phyloP scores from a whole-genome alignment of 1,140 invertebrate species.

The Ips typographus region DNA sequence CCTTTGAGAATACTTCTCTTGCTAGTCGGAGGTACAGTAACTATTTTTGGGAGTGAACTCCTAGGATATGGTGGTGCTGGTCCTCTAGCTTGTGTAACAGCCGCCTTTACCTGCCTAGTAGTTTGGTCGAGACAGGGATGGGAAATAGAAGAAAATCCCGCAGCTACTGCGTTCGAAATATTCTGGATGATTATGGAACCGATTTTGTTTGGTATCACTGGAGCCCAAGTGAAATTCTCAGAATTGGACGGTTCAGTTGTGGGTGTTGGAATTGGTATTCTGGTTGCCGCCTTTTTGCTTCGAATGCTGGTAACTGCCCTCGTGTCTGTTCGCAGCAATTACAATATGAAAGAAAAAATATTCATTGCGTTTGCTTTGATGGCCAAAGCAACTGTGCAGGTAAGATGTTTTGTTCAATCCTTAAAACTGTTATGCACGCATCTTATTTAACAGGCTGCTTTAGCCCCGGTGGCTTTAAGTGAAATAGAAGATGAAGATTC shows the following conservation, averaged over 20 bases:
- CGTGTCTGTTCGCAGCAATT: slow-evolving; percentile 68
- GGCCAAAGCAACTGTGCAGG: slow-evolving; percentile 89
- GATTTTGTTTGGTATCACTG: slow-evolving; percentile 89
- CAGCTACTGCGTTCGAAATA: slow-evolving; percentile 81
- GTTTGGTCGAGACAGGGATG: slow-evolving; percentile 77
- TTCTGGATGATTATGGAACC: slow-evolving; percentile 95
- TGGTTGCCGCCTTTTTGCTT: slow-evolving; percentile 61
- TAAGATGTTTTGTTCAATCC: slow-evolving; percentile 31
- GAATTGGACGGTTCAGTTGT: slow-evolving; percentile 67
- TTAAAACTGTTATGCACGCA: too few relatives aligned
- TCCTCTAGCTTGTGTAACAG: slow-evolving; percentile 70
- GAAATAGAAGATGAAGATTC: slow-evolving; percentile 56
- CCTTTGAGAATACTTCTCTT: slow-evolving; percentile 74
- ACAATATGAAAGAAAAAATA: slow-evolving; percentile 85
- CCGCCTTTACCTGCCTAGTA: slow-evolving; percentile 78
- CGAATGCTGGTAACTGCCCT: slow-evolving; percentile 66
- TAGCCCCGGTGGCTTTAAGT: slow-evolving; percentile 77
- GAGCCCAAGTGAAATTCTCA: slow-evolving; percentile 75
- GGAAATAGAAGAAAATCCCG: slow-evolving; percentile 81
- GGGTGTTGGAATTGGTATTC: slow-evolving; percentile 61
- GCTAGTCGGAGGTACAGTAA: slow-evolving; percentile 73
- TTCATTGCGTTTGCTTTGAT: slow-evolving; percentile 90
- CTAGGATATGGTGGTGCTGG: slow-evolving; percentile 81
- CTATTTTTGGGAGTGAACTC: slow-evolving; percentile 79
- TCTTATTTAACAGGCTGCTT: slow-evolving; percentile 64